Evolutionary conservation across 37 sponge, comb jelly and placozoan species (phyloP).

Genomic region (Hexactinellida sp.): DNA sequence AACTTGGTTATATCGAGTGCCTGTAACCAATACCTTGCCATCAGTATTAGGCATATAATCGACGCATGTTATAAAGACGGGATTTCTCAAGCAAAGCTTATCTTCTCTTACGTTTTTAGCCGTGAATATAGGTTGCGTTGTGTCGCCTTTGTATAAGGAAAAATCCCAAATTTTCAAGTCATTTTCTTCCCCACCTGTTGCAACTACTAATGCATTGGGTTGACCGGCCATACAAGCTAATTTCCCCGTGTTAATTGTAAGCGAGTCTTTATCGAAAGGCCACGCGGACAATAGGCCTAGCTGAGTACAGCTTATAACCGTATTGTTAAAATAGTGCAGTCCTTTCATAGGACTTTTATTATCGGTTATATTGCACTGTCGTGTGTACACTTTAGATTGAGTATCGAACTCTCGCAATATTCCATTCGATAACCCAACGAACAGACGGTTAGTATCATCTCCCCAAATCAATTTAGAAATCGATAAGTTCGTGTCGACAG

Average conservation of each 20-base stretch:
- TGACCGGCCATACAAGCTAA: background rate
- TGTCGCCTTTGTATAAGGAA: background rate
- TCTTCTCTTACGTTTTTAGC: background rate
- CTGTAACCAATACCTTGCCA: background rate
- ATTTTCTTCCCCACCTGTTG: background rate
- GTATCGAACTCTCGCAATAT: background rate
- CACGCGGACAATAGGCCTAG: background rate
- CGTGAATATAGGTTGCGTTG: background rate
- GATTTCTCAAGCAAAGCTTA: background rate
- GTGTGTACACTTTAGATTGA: background rate
- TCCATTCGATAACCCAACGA: background rate
- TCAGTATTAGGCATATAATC: background rate
- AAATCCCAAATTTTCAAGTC: conserved; percentile 14
- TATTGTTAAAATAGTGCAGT: background rate
- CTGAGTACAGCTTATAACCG: background rate
- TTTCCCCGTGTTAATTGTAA: background rate
- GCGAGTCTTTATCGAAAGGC: background rate
- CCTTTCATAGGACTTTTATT: background rate
- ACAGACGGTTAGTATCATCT: background rate
- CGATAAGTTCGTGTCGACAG: background rate
- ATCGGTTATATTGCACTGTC: background rate
- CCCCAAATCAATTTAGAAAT: conserved; percentile 6
- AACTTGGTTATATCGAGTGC: background rate
- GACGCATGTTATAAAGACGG: background rate
- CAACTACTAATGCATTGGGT: background rate